phyloP scores from a whole-genome alignment of 2,888 invertebrate genomes.

The Toxonevra muliebris region DNA sequence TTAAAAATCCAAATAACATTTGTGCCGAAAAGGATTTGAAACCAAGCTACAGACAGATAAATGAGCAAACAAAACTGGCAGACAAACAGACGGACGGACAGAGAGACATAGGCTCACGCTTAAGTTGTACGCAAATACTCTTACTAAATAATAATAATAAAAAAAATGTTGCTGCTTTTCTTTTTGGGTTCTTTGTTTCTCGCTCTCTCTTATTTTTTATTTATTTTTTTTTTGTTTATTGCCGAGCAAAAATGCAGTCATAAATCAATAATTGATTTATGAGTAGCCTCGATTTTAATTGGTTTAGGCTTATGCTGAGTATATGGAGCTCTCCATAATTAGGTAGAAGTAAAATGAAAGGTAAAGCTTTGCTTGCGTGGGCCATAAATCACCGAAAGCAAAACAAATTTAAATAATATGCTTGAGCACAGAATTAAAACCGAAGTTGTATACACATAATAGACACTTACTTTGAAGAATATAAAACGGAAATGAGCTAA shows the following conservation, averaged over 20 bases:
- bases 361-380: too few species aligned
- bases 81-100: background rate
- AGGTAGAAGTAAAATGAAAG: background rate
- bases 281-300: conserved; percentile 23
- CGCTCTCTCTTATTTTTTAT: background rate
- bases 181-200: background rate
- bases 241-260: conserved; percentile 36
- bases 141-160: background rate
- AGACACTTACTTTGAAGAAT: background rate
- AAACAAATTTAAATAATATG: too few species aligned
- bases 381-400: too few species aligned
- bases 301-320: background rate
- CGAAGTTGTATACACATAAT: background rate
- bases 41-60: background rate
- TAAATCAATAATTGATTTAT: conserved; percentile 51
- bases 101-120: background rate
- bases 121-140: background rate
- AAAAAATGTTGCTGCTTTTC: background rate
- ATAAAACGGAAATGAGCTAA: too few species aligned
- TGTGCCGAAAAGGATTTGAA: background rate
- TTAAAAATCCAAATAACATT: background rate
- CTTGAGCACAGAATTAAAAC: too few species aligned
- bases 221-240: background rate
- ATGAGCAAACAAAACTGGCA: background rate
- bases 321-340: background rate